Conservation (phyloP, 2,888 invertebrate genomes). For the Tineola bisselliella region DNA sequence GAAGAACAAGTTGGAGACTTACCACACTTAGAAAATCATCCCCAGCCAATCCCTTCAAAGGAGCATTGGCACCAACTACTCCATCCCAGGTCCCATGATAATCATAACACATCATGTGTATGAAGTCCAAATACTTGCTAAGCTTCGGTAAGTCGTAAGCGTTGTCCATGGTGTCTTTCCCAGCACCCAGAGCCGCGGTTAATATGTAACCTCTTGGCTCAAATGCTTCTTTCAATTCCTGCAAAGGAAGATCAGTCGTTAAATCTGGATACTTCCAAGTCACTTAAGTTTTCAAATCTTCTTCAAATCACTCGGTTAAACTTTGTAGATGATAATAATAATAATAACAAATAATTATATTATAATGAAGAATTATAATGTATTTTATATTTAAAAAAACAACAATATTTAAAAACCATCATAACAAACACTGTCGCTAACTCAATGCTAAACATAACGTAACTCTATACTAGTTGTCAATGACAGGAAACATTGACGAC, state of each 20-base stretch:
- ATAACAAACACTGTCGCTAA: no score
- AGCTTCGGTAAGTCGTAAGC: conserved; percentile 81
- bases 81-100: conserved; percentile 88
- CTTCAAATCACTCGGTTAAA: no score
- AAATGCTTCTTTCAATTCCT: conserved; percentile 80
- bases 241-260: conserved; percentile 19
- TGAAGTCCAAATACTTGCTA: conserved; percentile 72
- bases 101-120: conserved; percentile 91
- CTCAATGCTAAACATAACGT: no score
- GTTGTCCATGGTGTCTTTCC: conserved; percentile 76
- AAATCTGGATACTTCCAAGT: no score
- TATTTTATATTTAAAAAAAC: no score
- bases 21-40: conserved; percentile 76
- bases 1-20: conserved; percentile 37
- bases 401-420: no score
- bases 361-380: no score
- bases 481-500: no score
- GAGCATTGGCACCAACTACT: conserved; percentile 80
- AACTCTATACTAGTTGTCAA: no score
- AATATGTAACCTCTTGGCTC: conserved; percentile 73
- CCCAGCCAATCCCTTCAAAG: conserved; percentile 63
- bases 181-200: conserved; percentile 85
- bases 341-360: no score
- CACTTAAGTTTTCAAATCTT: no score
- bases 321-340: no score